phyloP scores from a whole-genome alignment of 2,797 vertebrate species.

The Protonibea diacanthus region DNA sequence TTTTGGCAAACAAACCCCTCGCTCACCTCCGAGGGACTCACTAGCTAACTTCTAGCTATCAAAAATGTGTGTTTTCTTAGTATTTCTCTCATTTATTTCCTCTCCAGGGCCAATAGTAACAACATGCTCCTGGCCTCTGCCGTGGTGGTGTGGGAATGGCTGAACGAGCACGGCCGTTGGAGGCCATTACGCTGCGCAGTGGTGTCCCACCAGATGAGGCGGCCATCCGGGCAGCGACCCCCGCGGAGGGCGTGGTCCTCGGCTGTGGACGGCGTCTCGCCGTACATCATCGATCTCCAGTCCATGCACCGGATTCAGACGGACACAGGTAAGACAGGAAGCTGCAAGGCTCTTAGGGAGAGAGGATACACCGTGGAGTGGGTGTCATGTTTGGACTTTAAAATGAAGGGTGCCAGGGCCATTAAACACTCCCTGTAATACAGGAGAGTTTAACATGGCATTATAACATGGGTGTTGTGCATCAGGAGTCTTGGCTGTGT shows the following conservation, averaged over 20 bases:
- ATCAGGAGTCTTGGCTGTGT: background rate
- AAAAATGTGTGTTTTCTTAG: background rate
- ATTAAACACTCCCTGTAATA: background rate
- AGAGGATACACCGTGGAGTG: background rate
- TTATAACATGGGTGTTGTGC: background rate
- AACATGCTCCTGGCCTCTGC: slow-evolving; percentile 92
- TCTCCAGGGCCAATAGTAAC: slow-evolving; percentile 80
- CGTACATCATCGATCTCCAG: slow-evolving; percentile 94
- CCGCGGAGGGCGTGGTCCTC: slow-evolving; percentile 92
- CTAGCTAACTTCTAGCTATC: slow-evolving; percentile 16
- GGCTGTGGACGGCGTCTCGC: slow-evolving; percentile 93
- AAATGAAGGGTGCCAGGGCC: background rate
- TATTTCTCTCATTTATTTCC: background rate
- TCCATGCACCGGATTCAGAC: slow-evolving; percentile 96
- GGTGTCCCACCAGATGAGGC: slow-evolving; percentile 96
- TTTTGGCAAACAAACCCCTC: slow-evolving; percentile 20
- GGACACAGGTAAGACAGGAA: slow-evolving; percentile 89
- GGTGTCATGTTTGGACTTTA: background rate
- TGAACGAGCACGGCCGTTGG: slow-evolving; percentile 96
- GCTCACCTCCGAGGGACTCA: background rate
- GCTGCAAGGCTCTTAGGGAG: too few relatives aligned
- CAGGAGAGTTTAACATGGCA: background rate
- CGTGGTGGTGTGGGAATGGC: slow-evolving; percentile 97
- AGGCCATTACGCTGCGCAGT: slow-evolving; percentile 94
- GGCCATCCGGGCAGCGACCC: slow-evolving; percentile 89